These are phyloP conservation scores for Papilio xuthus DNA, from an alignment of 1,140 invertebrate genomes.

Conservation along the genomic window DNA sequence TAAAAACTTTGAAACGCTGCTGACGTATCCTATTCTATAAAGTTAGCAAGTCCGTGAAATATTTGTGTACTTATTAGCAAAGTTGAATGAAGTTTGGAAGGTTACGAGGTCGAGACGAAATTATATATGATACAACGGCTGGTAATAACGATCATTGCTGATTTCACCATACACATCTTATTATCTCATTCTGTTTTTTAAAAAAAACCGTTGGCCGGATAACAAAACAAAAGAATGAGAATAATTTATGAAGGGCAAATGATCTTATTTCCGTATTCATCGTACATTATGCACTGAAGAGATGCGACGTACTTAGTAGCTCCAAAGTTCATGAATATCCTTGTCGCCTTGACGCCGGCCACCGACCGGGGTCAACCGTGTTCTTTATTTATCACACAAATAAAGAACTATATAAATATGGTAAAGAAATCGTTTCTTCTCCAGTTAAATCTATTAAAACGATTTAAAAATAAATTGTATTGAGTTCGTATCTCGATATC, in stretches of 20 bases:
- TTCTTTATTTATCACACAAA: background rate
- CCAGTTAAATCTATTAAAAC: too few relatives aligned
- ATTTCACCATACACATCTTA: background rate
- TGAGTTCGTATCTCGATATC: too few relatives aligned
- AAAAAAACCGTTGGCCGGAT: background rate
- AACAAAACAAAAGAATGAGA: background rate
- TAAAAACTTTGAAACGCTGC: background rate
- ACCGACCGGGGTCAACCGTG: background rate
- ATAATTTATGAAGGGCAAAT: background rate
- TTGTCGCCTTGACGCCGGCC: background rate
- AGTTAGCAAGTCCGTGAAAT: slow-evolving; percentile 15
- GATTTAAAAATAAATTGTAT: too few relatives aligned
- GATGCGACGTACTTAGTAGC: background rate
- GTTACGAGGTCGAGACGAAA: background rate
- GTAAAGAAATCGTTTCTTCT: too few relatives aligned
- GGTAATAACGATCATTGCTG: background rate
- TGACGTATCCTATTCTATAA: background rate
- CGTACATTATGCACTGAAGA: background rate
- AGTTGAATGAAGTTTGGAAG: background rate
- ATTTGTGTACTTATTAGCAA: slow-evolving; percentile 4
- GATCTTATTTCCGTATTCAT: background rate
- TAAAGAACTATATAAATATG: background rate
- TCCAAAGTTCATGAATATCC: slow-evolving; percentile 1
- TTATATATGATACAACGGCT: background rate
- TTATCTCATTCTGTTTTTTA: background rate